Evolutionary conservation across 2,888 invertebrate species (phyloP).

Genomic region (Eristalis pertinax): DNA sequence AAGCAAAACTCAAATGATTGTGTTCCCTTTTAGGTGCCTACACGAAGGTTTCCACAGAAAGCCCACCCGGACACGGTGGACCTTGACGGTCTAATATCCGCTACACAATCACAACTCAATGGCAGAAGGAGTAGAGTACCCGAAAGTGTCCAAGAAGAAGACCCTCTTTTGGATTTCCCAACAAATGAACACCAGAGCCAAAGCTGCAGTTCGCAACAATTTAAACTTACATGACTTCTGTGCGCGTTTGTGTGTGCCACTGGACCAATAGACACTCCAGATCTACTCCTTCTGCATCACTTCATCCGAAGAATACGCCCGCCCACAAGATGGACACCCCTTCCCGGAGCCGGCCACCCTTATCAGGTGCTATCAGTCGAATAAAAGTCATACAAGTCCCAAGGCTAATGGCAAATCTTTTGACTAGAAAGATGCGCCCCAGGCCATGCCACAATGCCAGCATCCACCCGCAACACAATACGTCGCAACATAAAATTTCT

Average conservation of each 20-base stretch:
- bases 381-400: neutral
- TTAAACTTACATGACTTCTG: neutral
- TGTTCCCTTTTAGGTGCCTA: too few species aligned
- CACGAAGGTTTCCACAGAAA: too few species aligned
- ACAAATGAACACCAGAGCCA: neutral
- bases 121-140: neutral
- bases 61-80: too few species aligned
- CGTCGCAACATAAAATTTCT: slow-evolving; percentile 46
- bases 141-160: neutral
- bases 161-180: neutral
- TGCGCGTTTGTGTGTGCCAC: neutral
- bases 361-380: slow-evolving; percentile 4
- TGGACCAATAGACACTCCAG: neutral
- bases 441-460: neutral
- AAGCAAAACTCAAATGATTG: too few species aligned
- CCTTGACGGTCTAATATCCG: too few species aligned
- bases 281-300: neutral
- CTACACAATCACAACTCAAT: too few species aligned
- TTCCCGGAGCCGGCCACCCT: neutral
- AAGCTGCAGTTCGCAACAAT: neutral
- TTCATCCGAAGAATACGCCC: neutral
- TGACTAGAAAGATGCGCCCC: neutral
- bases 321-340: neutral
- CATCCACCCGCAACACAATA: slow-evolving; percentile 1
- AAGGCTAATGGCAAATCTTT: neutral